Evolutionary conservation across 2,888 invertebrate species (phyloP).

Genomic region (Drosophila demipolita): DNA sequence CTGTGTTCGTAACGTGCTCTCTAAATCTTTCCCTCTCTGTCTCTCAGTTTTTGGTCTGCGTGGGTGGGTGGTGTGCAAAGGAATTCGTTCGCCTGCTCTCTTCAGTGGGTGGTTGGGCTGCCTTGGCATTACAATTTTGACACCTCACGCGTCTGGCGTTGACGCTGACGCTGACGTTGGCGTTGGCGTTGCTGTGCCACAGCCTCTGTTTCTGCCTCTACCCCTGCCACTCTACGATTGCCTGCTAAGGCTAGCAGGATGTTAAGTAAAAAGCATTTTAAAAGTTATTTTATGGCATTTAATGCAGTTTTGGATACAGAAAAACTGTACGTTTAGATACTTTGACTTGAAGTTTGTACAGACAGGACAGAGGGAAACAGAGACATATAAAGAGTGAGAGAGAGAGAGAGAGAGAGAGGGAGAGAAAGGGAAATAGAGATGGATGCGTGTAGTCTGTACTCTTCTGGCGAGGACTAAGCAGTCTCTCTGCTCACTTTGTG

Average conservation of each 20-base stretch:
- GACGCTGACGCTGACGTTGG: constrained; percentile 16
- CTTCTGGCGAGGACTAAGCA: constrained; percentile 33
- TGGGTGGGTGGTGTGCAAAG: constrained; percentile 46
- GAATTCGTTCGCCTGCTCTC: constrained; percentile 28
- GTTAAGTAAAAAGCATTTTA: constrained; percentile 83
- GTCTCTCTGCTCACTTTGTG: constrained; percentile 19
- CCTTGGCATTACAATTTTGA: constrained; percentile 63
- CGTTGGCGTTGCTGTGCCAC: constrained; percentile 8
- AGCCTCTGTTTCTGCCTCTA: constrained; percentile 11
- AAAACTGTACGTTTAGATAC: constrained; percentile 81
- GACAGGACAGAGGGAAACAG: constrained; percentile 8
- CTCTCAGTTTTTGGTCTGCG: constrained; percentile 16
- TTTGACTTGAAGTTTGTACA: constrained; percentile 74
- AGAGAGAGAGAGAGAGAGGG: neutral
- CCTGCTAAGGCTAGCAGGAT: constrained; percentile 52
- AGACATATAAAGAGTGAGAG: neutral
- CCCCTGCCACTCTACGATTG: constrained; percentile 13
- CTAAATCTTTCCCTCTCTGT: constrained; percentile 18
- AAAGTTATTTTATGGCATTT: constrained; percentile 84
- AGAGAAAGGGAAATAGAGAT: constrained; percentile 2
- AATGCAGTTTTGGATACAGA: constrained; percentile 81
- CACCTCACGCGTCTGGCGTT: constrained; percentile 51
- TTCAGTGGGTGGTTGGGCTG: constrained; percentile 39
- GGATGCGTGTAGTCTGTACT: constrained; percentile 28
- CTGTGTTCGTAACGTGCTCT: neutral